Percentiles rank a stretch among this genome's conserved stretches.
Conservation (phyloP, 2,797 vertebrate genomes). For the Sylvia borin region DNA sequence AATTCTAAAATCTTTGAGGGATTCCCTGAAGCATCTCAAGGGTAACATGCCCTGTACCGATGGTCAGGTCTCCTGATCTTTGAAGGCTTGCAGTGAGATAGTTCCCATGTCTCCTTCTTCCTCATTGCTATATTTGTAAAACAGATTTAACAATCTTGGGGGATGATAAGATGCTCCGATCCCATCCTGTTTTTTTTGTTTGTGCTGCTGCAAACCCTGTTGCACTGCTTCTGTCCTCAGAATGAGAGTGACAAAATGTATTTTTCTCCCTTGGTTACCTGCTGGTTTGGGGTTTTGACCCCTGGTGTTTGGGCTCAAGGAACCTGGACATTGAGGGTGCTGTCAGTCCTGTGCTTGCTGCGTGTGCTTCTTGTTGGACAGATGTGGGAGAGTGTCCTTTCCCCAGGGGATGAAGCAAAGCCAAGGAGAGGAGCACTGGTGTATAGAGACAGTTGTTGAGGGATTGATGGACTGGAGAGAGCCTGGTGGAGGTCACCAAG, state of each 20-base stretch:
- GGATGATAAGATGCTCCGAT: neutral
- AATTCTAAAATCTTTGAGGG: neutral
- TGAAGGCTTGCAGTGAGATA: neutral
- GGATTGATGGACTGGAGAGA: neutral
- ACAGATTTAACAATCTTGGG: neutral
- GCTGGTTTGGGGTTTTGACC: neutral
- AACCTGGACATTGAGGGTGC: neutral
- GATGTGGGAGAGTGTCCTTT: neutral
- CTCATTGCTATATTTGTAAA: neutral
- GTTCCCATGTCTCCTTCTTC: neutral
- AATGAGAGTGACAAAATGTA: neutral
- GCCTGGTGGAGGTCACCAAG: neutral
- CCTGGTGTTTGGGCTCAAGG: neutral
- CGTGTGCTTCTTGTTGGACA: fast-evolving
- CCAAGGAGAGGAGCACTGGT: neutral
- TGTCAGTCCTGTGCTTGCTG: neutral
- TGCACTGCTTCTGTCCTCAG: neutral
- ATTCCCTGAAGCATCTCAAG: neutral
- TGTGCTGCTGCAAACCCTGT: neutral
- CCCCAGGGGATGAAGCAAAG: neutral
- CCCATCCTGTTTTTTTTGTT: neutral
- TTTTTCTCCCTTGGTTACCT: neutral
- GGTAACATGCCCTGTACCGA: fast-evolving
- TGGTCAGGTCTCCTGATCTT: neutral
- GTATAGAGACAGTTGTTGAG: neutral